phyloP scores from a whole-genome alignment of 1,140 invertebrate species.

The Neodiprion fabricii region DNA sequence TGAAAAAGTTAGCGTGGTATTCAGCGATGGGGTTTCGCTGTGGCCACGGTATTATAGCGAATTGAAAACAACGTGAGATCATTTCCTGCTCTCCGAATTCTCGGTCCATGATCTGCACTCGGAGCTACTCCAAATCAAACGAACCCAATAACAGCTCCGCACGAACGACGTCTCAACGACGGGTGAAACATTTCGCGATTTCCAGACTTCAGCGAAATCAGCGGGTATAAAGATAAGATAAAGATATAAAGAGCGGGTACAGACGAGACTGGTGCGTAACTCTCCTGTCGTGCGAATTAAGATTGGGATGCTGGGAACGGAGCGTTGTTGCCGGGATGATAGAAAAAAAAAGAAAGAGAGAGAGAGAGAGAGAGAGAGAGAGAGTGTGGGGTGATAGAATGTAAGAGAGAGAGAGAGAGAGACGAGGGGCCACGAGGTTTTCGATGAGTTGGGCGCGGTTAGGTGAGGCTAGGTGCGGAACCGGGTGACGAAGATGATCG shows the following conservation, averaged over 20 bases:
- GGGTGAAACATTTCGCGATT: too few relatives aligned
- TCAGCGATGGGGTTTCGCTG: neutral
- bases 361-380: neutral
- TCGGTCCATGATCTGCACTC: too few relatives aligned
- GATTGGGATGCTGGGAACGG: constrained; percentile 27
- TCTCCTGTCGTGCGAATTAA: neutral
- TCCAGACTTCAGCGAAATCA: too few relatives aligned
- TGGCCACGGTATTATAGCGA: too few relatives aligned
- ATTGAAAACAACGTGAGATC: too few relatives aligned
- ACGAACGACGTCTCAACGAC: too few relatives aligned
- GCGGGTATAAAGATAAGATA: constrained; percentile 15
- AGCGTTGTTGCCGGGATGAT: constrained; percentile 16
- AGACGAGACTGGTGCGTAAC: too few relatives aligned
- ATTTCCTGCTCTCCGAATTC: too few relatives aligned
- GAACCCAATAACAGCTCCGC: too few relatives aligned
- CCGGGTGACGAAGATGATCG: too few relatives aligned
- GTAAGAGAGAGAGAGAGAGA: neutral
- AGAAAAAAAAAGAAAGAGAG: neutral
- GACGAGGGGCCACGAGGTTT: neutral
- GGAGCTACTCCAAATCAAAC: too few relatives aligned
- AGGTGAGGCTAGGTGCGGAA: neutral
- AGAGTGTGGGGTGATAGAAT: neutral
- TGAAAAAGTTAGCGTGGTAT: constrained; percentile 19
- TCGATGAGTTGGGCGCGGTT: neutral
- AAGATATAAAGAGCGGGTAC: constrained; percentile 17